phyloP scores from a whole-genome alignment of 1,140 invertebrate genomes.

The Hestina assimilis region DNA sequence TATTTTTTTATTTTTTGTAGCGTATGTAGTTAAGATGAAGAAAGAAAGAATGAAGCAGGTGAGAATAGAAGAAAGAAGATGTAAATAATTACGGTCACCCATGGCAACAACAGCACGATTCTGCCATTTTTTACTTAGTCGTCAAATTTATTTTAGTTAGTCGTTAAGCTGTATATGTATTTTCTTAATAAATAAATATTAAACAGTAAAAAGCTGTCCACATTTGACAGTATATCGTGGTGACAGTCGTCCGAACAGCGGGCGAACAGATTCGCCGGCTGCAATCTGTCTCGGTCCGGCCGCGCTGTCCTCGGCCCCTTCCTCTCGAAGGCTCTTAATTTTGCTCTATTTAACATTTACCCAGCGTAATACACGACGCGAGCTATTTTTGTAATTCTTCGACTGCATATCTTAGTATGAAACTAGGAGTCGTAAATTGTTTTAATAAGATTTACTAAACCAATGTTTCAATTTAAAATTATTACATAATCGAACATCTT shows the following conservation, averaged over 20 bases:
- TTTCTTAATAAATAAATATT: not conserved
- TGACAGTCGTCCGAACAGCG: not conserved
- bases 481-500: too few species aligned
- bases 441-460: not conserved
- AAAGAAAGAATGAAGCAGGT: too few species aligned
- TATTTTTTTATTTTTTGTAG: too few species aligned
- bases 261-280: not conserved
- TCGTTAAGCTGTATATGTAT: too few species aligned
- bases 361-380: constrained; percentile 1
- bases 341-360: constrained; percentile 7
- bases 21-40: too few species aligned
- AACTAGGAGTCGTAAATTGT: not conserved
- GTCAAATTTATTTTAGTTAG: too few species aligned
- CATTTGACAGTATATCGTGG: not conserved
- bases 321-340: constrained; percentile 6
- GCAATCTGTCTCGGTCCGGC: constrained; percentile 4
- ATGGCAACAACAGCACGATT: not conserved
- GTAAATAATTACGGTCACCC: too few species aligned
- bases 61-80: too few species aligned
- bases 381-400: not conserved
- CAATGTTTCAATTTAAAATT: too few species aligned
- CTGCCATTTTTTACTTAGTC: not conserved
- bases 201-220: not conserved
- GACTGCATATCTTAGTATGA: too few species aligned
- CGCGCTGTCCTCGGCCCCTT: constrained; percentile 3